Percentiles rank a stretch among this genome's conserved stretches.
Conservation (phyloP, 2,797 vertebrate species). For the Ptychadena robeensis region DNA sequence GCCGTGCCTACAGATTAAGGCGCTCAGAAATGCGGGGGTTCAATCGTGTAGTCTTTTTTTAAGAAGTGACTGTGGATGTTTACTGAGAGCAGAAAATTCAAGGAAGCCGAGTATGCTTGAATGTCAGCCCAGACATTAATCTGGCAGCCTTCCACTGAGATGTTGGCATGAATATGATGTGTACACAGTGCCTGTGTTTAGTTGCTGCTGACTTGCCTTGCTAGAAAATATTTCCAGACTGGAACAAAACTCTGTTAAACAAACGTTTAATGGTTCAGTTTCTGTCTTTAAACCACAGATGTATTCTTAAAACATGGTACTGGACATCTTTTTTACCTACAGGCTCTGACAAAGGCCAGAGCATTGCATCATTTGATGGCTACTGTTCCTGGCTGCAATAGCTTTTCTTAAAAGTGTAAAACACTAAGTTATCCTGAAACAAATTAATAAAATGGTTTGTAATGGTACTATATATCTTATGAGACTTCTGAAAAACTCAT, state of each 20-base stretch:
- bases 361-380: neutral
- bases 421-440: neutral
- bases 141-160: conserved; percentile 75
- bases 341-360: neutral
- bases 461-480: too few relatives aligned
- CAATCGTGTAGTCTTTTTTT: conserved; percentile 59
- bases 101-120: conserved; percentile 72
- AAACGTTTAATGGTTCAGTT: conserved; percentile 35
- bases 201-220: conserved; percentile 71
- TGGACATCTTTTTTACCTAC: neutral
- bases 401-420: neutral
- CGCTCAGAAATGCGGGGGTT: conserved; percentile 41
- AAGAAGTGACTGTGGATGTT: conserved; percentile 69
- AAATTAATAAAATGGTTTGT: neutral
- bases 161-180: conserved; percentile 75
- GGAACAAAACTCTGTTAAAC: conserved; percentile 66
- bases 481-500: too few relatives aligned
- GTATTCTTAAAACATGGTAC: neutral
- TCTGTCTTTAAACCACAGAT: neutral
- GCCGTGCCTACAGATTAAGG: conserved; percentile 44
- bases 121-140: conserved; percentile 72
- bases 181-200: conserved; percentile 75
- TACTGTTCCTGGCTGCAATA: neutral
- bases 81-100: conserved; percentile 68
- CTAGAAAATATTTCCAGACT: conserved; percentile 73